A percentile compares a stretch with the other conserved stretches of the same genome.
phyloP scores from a whole-genome alignment of 1,140 invertebrate species.

The Scylla paramamosain region DNA sequence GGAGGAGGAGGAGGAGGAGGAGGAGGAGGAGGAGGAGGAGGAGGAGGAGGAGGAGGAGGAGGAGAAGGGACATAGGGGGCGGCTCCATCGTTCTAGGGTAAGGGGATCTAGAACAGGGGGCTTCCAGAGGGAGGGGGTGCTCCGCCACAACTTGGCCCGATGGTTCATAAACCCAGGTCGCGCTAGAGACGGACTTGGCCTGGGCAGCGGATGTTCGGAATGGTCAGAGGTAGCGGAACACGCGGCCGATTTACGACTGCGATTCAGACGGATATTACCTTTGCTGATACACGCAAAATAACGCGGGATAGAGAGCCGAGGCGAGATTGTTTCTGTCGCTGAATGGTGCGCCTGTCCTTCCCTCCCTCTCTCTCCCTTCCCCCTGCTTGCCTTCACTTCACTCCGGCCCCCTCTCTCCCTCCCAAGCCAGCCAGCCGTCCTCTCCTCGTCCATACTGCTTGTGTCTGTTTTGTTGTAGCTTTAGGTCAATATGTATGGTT shows the following conservation, averaged over 20 bases:
- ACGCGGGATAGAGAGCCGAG: conserved; percentile 50
- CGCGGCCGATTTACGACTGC: conserved; percentile 70
- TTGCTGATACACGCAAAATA: conserved; percentile 77
- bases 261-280: conserved; percentile 76
- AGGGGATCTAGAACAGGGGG: too few species aligned
- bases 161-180: conserved; percentile 72
- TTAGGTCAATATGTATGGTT: background rate
- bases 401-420: background rate
- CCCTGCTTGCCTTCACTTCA: background rate
- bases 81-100: background rate
- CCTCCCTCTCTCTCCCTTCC: background rate
- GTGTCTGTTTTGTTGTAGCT: background rate
- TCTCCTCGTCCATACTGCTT: background rate
- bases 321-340: conserved; percentile 68
- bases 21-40: conserved; percentile 8
- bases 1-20: background rate
- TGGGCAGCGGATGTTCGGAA: conserved; percentile 69
- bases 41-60: background rate
- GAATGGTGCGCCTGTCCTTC: background rate
- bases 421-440: background rate
- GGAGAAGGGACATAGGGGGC: background rate
- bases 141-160: conserved; percentile 45
- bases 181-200: conserved; percentile 66
- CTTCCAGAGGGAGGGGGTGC: background rate
- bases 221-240: conserved; percentile 66